These are phyloP conservation scores for Aspiorhynchus laticeps DNA, from an alignment of 2,113 vertebrate genomes.

Conservation along the genomic window DNA sequence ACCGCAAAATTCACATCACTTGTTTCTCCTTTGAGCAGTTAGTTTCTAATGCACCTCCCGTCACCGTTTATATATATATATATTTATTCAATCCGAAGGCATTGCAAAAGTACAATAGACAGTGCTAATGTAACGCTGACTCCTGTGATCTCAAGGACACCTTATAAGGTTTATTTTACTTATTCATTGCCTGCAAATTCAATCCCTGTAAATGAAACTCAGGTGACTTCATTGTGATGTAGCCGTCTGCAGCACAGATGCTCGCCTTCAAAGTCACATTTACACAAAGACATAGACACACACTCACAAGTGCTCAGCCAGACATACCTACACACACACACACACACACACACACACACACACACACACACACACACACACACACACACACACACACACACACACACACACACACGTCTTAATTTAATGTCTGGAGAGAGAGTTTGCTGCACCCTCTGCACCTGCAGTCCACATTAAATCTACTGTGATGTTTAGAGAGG, in stretches of 20 bases:
- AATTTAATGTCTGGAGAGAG: conserved; percentile 19
- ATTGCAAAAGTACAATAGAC: neutral
- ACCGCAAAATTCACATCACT: conserved; percentile 8
- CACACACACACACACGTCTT: neutral
- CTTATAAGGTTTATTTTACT: conserved; percentile 22
- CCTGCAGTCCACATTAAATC: neutral
- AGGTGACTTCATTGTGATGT: conserved; percentile 34
- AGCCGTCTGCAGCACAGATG: conserved; percentile 29
- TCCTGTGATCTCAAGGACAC: neutral
- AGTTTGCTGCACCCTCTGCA: neutral
- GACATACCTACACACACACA: neutral
- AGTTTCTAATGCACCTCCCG: neutral
- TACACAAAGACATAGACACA: conserved; percentile 14
- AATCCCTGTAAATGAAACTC: conserved; percentile 35
- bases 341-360: no score
- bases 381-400: neutral
- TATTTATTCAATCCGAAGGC: neutral
- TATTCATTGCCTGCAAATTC: conserved; percentile 25
- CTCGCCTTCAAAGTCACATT: conserved; percentile 41
- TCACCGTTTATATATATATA: neutral
- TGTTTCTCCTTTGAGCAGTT: neutral
- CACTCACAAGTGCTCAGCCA: neutral
- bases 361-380: no score
- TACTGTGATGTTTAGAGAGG: neutral
- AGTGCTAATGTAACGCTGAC: neutral